These are phyloP conservation scores for Leuciscus waleckii DNA, from an alignment of 2,797 vertebrate species.

Conservation along the genomic window DNA sequence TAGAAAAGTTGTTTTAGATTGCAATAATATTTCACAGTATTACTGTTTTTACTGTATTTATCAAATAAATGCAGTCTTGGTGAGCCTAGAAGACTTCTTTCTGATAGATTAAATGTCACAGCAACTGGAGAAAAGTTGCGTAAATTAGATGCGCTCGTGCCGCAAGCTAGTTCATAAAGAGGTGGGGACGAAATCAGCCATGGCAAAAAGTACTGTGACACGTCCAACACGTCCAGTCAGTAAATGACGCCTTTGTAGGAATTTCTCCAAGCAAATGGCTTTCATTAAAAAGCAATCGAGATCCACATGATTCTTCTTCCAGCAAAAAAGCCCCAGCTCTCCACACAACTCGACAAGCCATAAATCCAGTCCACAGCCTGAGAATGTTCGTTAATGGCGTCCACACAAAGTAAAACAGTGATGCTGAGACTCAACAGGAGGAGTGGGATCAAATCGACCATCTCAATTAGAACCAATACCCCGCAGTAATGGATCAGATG, in stretches of 20 bases:
- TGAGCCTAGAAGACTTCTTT: neutral
- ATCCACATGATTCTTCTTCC: constrained; percentile 48
- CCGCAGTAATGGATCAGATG: constrained; percentile 58
- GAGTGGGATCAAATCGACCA: constrained; percentile 47
- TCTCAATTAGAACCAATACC: constrained; percentile 57
- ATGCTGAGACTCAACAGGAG: constrained; percentile 51
- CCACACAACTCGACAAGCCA: constrained; percentile 40
- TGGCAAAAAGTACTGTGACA: constrained; percentile 1
- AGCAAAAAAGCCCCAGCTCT: constrained; percentile 39
- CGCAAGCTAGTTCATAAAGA: neutral
- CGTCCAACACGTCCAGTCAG: constrained; percentile 12
- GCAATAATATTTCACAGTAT: neutral
- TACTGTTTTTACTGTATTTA: neutral
- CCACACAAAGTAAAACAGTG: constrained; percentile 62
- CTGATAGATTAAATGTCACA: neutral
- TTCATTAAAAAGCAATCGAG: constrained; percentile 66
- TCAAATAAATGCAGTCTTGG: neutral
- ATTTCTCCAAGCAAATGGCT: constrained; percentile 60
- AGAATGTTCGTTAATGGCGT: constrained; percentile 56
- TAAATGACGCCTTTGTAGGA: constrained; percentile 35
- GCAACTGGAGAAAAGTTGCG: neutral
- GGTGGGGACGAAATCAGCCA: neutral
- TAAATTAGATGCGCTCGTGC: neutral
- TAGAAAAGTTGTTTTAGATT: neutral
- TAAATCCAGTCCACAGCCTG: constrained; percentile 55